Base-by-base conservation (phyloP, 2,888 invertebrate genomes). In the Lagria hirta region DNA sequence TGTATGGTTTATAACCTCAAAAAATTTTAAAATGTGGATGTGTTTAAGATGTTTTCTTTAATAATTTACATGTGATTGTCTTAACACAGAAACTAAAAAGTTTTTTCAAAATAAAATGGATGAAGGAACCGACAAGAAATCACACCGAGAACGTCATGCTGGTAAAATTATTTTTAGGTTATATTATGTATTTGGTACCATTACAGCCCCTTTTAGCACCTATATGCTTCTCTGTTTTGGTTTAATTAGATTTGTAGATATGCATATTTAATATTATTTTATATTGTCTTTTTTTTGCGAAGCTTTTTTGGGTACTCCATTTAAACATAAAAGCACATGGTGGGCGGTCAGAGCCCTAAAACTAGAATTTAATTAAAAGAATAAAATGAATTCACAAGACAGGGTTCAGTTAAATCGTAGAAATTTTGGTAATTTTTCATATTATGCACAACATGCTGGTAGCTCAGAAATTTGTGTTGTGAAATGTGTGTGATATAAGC, bases 71-170 rank as follows among this genome's bases (percentile, higher is more conserved):
- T n/a, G n/a, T n/a, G n/a, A n/a, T n/a, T n/a, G n/a, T n/a, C n/a
- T n/a, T n/a, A n/a, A n/a, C n/a, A n/a, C n/a, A n/a, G n/a, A n/a
- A n/a, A n/a, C n/a, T n/a, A n/a, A n/a, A n/a, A n/a, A n/a, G n/a
- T n/a, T 37, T 27, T 8, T 14, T 7, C 13, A 15, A 6, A 14
- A 20, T 7, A 21, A 27, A 2, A n/a, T 18, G 6, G 17, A 6
- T 15, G 30, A 23, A 8, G 40, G 24, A 32, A 32, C 13, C 7
- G 23, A 23, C 7, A 42, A 42, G 13, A 42, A 42, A 8, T 27
- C 42, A 1, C 42, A 42, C 12, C 24, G 42, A n/a, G 42, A 42
- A 10, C 42, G 42, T 7, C 42, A 35, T 16, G 12, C 42, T 34
- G 42, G 42, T 42, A 21, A n/a, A 12, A 14, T 11, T 11, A 5